Conservation (phyloP, 2,888 invertebrate genomes). For the Polydrusus pterygomalis region DNA sequence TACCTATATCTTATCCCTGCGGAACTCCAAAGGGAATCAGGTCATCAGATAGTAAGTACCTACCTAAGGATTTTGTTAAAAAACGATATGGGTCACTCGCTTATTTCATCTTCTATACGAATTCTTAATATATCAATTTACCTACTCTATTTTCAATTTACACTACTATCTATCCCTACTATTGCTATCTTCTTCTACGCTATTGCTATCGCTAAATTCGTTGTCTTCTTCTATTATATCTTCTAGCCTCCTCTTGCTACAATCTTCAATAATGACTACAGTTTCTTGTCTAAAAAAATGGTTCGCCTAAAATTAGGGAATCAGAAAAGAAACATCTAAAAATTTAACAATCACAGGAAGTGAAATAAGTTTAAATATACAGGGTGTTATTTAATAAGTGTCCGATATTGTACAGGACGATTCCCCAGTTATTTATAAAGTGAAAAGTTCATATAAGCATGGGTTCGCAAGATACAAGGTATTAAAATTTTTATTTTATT, state of each 20-base stretch:
- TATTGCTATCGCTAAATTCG: slow-evolving; percentile 61
- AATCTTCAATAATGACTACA: slow-evolving; percentile 67
- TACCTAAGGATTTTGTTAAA: neutral
- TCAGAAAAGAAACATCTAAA: slow-evolving; percentile 42
- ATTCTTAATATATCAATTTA: too few relatives aligned
- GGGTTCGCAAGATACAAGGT: too few relatives aligned
- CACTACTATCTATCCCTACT: slow-evolving; percentile 55
- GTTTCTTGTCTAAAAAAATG: slow-evolving; percentile 69
- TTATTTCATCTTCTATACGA: neutral
- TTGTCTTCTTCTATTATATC: slow-evolving; percentile 70
- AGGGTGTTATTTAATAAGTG: too few relatives aligned
- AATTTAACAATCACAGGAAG: slow-evolving; percentile 19
- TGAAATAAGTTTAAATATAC: neutral
- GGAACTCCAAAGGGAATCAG: too few relatives aligned
- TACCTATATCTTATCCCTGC: too few relatives aligned
- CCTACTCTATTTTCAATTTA: slow-evolving; percentile 37
- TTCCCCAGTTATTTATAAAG: too few relatives aligned
- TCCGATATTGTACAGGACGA: too few relatives aligned
- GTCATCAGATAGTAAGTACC: too few relatives aligned
- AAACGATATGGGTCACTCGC: too few relatives aligned
- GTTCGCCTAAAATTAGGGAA: slow-evolving; percentile 57
- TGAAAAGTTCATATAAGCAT: too few relatives aligned
- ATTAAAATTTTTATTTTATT: too few relatives aligned
- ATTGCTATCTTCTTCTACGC: slow-evolving; percentile 54
- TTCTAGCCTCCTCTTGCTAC: slow-evolving; percentile 65